Percentiles rank a stretch among this genome's conserved stretches.
These are phyloP conservation scores for Acanthosepion lycidas DNA, from an alignment of 2,888 invertebrate species.

Conservation along the genomic window DNA sequence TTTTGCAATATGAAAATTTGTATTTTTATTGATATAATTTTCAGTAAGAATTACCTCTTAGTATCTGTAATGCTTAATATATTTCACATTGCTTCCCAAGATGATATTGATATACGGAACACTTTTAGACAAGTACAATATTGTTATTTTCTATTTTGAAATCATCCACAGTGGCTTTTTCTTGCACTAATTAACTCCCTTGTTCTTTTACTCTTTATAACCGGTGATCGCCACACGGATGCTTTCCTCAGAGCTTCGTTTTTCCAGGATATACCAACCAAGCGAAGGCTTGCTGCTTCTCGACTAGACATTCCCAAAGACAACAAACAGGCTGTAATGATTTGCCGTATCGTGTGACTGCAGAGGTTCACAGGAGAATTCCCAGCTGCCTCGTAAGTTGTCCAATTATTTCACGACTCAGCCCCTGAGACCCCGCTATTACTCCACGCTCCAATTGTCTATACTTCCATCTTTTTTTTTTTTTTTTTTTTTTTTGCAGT, in stretches of 20 bases:
- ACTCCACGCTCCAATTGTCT: conserved; percentile 9
- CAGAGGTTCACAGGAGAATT: conserved; percentile 21
- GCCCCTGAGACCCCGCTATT: background rate
- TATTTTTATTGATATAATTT: background rate
- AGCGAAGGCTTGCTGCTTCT: background rate
- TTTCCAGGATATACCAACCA: background rate
- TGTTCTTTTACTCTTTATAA: too few species aligned
- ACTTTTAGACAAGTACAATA: background rate
- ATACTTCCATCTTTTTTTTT: background rate
- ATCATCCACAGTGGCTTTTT: background rate
- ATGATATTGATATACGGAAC: background rate
- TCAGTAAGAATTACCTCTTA: background rate
- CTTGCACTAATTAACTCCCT: too few species aligned
- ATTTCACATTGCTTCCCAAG: background rate
- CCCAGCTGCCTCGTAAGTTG: conserved; percentile 1
- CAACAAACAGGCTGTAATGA: conserved; percentile 10
- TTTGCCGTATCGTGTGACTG: conserved; percentile 33
- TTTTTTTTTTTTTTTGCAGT: background rate
- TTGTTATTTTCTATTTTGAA: background rate
- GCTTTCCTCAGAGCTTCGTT: background rate
- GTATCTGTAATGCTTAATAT: background rate
- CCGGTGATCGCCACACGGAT: too few species aligned
- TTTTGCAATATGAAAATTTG: background rate
- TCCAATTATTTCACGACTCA: conserved; percentile 18
- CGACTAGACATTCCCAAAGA: conserved; percentile 1